Base-by-base conservation (phyloP, 2,797 vertebrate genomes). In the Diceros bicornis region DNA sequence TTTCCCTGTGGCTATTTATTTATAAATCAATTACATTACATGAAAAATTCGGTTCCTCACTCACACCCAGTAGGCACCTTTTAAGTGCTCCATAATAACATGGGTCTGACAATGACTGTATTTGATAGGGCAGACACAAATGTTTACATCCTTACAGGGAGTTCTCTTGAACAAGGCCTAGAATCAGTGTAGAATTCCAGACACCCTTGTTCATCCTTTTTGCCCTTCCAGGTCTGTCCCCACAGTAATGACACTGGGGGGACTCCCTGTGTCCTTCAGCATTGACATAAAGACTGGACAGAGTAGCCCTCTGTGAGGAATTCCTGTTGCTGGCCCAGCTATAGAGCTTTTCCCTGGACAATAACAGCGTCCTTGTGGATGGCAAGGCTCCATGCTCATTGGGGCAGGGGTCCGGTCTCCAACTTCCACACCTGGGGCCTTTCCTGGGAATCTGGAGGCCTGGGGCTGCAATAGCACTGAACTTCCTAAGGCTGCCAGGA, bases 291-390 rank as follows among this genome's bases (percentile, higher is more conserved):
- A 90, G 17, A 0, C 71, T 72, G 12, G 61, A 92, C 44, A 96
- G 79, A 93, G 20, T 98, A 23, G n/a, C 97, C 14, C 95, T 99
- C 55, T 98, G 98, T 1, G 83, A 98, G n/a, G 98, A 98, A 69
- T 98, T 99, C 90, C 79, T 97, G 44, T 72, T 7, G 9, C 92
- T 99, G 84, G 99, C 98, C 0, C 61, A 20, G 59, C 59, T 99
- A 75, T 98, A 98, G 81, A 37, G 97, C 68, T 99, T 98, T 0
- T 89, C 98, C 10, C 95, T 99, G 86, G 98, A 98, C 47, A 72
- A 97, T 27, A 84, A 94, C 41, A 99, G 98, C 34, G 34, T 99
- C 81, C 7, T 79, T 16, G 98, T 99, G 64, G 98, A 98, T 86
- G 98, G 99, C 99, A 96, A 98, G 98, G 55, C 11, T 89, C 50